Base-by-base conservation (phyloP, 2,888 invertebrate species). In the Saturnia pavonia region DNA sequence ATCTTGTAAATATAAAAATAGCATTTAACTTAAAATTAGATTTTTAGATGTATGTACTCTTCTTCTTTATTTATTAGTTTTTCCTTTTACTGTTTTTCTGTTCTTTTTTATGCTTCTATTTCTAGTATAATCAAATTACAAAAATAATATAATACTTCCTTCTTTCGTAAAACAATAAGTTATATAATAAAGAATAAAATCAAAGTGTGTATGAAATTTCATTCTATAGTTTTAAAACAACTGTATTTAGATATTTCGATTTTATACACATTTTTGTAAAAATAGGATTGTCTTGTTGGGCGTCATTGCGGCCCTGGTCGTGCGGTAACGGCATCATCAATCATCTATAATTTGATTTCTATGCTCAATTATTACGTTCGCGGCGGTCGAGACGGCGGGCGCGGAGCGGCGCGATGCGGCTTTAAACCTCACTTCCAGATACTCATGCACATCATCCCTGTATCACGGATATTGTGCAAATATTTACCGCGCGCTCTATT, bases 281-380 rank as follows among this genome's bases (percentile, higher is more conserved):
- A 90, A 90, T 90, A 91, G 88, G 89, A 87, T 90, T 85, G 84
- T 85, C 81, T 88, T 88, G 83, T 80, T 85, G 82, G 85, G 87
- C 88, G 88, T 88, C 90, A 88, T 88, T 91, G 92, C 88, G 88
- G 90, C 91, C 88, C 85, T 86, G 84, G 87, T 90, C 91, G 91
- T 92, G 91, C 91, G 77, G 87, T 92, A 94, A 93, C 94, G 93
- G 93, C 87, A 92, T 92, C 91, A 90, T 93, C 93, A 92, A 94
- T 94, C 93, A 90, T 92, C 91, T 89, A 89, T 93, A 92, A 94
- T 94, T 93, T 92, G 93, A 93, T 94, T 94, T 93, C 92, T 93
- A 92, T 92, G 91, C 91, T 92, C 94, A 94, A 93, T 94, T 94
- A 94, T 93, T 93, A 89, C 91, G 91, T 92, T 89, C 89, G 89